Evolutionary conservation across 2,888 invertebrate genomes (phyloP).

Genomic region (Campoplex nolae): DNA sequence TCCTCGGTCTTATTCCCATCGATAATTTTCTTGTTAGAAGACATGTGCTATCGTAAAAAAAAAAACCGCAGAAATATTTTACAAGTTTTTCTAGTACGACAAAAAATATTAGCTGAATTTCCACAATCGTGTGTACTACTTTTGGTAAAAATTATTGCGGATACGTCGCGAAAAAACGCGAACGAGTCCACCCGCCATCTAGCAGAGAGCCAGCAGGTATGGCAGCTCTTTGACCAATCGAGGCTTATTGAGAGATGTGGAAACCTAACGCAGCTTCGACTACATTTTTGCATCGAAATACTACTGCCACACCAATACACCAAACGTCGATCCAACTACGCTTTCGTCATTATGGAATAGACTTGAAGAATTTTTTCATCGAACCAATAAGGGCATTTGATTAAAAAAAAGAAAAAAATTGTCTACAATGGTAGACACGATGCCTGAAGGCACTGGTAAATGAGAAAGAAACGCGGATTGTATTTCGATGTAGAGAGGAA

Average conservation of each 20-base stretch:
- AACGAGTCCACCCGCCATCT: not conserved
- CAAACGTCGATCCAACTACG: not conserved
- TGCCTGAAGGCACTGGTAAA: conserved; percentile 25
- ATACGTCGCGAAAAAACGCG: not conserved
- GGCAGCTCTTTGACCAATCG: not conserved
- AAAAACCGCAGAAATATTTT: not conserved
- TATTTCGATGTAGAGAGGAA: conserved; percentile 48
- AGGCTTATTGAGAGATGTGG: not conserved
- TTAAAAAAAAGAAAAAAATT: not conserved
- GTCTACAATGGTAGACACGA: conserved; percentile 7
- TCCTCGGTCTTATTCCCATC: conserved; percentile 54
- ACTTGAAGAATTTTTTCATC: not conserved
- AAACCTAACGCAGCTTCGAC: not conserved
- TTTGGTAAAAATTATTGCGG: not conserved
- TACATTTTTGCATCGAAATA: not conserved
- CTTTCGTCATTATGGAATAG: not conserved
- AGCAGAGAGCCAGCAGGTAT: not conserved
- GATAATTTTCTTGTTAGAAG: conserved; percentile 18
- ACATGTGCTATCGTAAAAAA: not conserved
- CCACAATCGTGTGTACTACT: not conserved
- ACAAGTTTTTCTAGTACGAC: not conserved
- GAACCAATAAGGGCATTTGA: not conserved
- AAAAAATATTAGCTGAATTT: not conserved
- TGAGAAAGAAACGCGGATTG: conserved; percentile 40
- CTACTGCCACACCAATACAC: not conserved